Percentiles rank a stretch among this genome's conserved stretches.
These are phyloP conservation scores for Podarcis cretensis DNA, from an alignment of 2,113 vertebrate species.

Conservation along the genomic window DNA sequence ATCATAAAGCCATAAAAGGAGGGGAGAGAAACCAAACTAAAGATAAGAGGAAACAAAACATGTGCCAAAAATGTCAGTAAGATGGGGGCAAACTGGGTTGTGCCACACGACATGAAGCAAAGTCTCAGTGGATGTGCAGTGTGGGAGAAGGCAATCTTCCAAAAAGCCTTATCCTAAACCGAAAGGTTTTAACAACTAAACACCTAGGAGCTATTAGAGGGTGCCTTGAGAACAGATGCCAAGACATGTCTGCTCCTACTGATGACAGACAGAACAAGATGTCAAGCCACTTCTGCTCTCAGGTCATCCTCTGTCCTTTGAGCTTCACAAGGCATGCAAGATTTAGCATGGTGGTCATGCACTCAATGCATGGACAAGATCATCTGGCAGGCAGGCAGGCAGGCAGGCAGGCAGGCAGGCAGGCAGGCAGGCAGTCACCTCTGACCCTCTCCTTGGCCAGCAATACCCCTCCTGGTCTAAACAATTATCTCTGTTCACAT, in stretches of 20 bases:
- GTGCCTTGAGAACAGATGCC: background rate
- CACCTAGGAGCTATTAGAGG: background rate
- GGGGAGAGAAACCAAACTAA: no score
- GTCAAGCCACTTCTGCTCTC: background rate
- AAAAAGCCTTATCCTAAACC: no score
- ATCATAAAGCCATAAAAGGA: no score
- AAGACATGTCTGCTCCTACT: background rate
- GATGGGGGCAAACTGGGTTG: no score
- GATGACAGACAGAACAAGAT: background rate
- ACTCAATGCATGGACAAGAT: background rate
- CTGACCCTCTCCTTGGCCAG: background rate
- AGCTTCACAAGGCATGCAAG: background rate
- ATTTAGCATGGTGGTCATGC: background rate
- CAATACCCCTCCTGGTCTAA: background rate
- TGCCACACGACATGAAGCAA: no score
- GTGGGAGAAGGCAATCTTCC: no score
- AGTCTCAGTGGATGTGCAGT: no score
- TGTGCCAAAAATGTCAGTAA: no score
- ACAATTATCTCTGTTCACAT: background rate
- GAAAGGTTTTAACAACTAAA: no score
- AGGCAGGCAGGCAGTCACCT: background rate
- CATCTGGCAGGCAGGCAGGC: no score
- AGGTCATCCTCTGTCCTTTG: background rate
- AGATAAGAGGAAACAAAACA: no score
- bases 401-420: no score